Base-by-base conservation (phyloP, 2,888 invertebrate species). In the Griposia aprilina region DNA sequence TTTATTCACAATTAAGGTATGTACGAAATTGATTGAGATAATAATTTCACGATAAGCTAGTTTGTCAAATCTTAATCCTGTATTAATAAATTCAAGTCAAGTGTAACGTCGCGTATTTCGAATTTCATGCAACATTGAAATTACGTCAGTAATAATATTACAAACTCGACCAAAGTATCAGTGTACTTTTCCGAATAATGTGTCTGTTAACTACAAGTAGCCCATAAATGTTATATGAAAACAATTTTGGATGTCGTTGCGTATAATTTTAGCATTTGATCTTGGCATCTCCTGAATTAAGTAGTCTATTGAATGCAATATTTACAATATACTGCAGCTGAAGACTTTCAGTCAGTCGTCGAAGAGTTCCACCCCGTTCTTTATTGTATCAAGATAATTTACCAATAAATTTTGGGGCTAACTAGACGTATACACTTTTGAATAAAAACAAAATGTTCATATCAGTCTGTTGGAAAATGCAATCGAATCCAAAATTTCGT, bases 1-100 rank as follows among this genome's bases (percentile, higher is more conserved):
- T 87, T 87, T 96, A n/a, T 95, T 95, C 79, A 90, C 93, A 17
- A 85, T 94, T 1, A 94, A 94, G 90, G 95, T 94, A 91, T 81
- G 89, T 84, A 69, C 15, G 5, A 36, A 2, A 55, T 45, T 62
- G 17, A 82, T 74, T 60, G 15, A 2, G 59, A 52, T 41, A 55
- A 17, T 45, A 50, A 59, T 2, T 77, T 23, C 17, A 36, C n/a
- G 59, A 59, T 66, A 50, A 50, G 36, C n/a, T 7, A 17, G 20
- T 45, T 62, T 23, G 36, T 36, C 15, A 59, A 69, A 36, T 52
- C n/a, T 50, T 63, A 78, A 78, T 63, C 20, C 20, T 23, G 52
- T 62, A 50, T 81, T 52, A n/a, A 48, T 26, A 13, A 48, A 55
- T 36, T 17, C 8, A 62, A 80, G n/a, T 71, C 20, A 41, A 55